Base-by-base conservation (phyloP, 2,888 invertebrate species). In the Polylopha cassiicola region DNA sequence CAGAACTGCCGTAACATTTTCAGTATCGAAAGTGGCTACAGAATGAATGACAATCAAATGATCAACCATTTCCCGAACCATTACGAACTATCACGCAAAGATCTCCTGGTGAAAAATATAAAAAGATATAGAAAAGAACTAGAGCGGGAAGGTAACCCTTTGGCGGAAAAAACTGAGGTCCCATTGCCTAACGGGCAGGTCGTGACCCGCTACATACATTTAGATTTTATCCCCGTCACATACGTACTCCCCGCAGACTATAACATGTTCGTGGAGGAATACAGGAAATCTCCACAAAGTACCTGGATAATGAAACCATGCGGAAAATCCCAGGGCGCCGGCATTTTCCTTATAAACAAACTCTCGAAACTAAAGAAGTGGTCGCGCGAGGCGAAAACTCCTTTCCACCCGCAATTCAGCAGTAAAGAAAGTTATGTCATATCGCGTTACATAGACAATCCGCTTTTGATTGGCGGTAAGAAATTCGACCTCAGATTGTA, bases 281-380 rank as follows among this genome's bases (percentile, higher is more conserved):
- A 97, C 66, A 88, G 97, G 44, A 97, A 96, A 72, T 94, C 94
- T 38, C 97, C 97, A 0, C 94, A 94, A 60, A 95, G 95, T 50
- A 98, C 97, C 0, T 98, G 98, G 98, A 98, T 98, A 48, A 96
- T 98, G 93, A 98, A 98, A 73, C 98, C 98, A 0, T 96, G 96
- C 67, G 97, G 97, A 9, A 95, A 97, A 79, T 97, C 97, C 0
- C 95, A 95, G 67, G 95, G 95, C 0, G 91, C 94, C 2, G 98
- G 98, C 8, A 98, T 98, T 65, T 98, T 97, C 73, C 85, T 98
- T 38, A 96, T 98, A 55, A 98, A 98, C 71, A 97, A 96, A 85
- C 82, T 98, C 46, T 97, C 97, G 1, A 97, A 97, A 79, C 80
- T 98, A 33, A 97, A 97, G 68, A 91, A 93, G 65, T 95, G 95